These are phyloP conservation scores for Calliphora vicina DNA, from an alignment of 1,140 invertebrate species.

Conservation along the genomic window DNA sequence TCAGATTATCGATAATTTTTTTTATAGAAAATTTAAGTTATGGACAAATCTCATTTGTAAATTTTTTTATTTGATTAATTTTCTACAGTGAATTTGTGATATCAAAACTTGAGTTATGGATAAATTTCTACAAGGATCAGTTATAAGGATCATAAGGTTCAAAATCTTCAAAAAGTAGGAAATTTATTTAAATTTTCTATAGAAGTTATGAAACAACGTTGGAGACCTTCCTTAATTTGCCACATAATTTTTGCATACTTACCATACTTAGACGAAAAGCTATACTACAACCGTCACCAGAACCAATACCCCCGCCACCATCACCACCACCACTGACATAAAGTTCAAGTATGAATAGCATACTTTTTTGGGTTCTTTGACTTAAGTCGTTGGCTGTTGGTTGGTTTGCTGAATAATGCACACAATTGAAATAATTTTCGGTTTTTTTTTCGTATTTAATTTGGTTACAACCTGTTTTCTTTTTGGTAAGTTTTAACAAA, in stretches of 20 bases:
- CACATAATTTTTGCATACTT: slow-evolving; percentile 16
- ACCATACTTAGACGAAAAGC: neutral
- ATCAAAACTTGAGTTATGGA: too few relatives aligned
- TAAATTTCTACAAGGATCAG: too few relatives aligned
- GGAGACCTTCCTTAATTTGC: neutral
- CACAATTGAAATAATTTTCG: slow-evolving; percentile 61
- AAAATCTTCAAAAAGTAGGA: too few relatives aligned
- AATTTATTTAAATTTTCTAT: too few relatives aligned
- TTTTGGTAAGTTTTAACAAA: neutral
- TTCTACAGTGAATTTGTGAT: too few relatives aligned
- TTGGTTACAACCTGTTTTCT: slow-evolving; percentile 24
- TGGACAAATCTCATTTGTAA: too few relatives aligned
- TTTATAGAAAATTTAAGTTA: too few relatives aligned
- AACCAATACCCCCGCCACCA: neutral
- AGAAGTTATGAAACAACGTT: too few relatives aligned
- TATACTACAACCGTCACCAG: neutral
- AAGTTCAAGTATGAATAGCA: neutral
- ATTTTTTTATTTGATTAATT: too few relatives aligned
- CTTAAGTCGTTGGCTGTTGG: neutral
- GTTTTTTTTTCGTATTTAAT: slow-evolving; percentile 39
- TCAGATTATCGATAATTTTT: too few relatives aligned
- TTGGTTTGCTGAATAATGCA: slow-evolving; percentile 45
- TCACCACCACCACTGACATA: neutral
- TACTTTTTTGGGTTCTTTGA: slow-evolving; percentile 6
- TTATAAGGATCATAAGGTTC: too few relatives aligned